These are phyloP conservation scores for Sebastes goodei DNA, from an alignment of 2,797 vertebrate genomes.

Conservation along the genomic window DNA sequence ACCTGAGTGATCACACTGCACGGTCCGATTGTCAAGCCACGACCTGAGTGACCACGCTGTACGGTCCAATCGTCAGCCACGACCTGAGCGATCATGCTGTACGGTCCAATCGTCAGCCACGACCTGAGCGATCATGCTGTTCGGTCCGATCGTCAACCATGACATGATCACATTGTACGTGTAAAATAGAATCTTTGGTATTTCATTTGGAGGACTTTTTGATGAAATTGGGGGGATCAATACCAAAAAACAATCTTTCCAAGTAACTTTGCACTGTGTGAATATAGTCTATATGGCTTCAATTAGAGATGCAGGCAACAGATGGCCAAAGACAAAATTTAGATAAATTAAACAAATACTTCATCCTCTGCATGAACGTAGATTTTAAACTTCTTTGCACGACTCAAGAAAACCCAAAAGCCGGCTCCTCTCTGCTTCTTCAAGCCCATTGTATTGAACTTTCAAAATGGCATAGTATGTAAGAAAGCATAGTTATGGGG, in stretches of 20 bases:
- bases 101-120: too few species aligned
- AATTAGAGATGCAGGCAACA: not conserved
- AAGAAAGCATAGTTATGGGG: not conserved
- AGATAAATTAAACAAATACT: not conserved
- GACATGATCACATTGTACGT: too few species aligned
- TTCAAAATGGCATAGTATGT: not conserved
- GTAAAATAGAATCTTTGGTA: too few species aligned
- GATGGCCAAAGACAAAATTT: not conserved
- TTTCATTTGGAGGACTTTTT: too few species aligned
- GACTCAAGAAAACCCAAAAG: not conserved
- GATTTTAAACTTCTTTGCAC: not conserved
- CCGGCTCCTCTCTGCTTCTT: not conserved
- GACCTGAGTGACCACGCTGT: rapidly evolving
- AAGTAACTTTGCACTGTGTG: not conserved
- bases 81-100: too few species aligned
- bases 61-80: too few species aligned
- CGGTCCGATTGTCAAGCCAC: too few species aligned
- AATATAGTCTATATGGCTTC: not conserved
- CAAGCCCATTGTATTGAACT: not conserved
- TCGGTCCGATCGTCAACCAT: too few species aligned
- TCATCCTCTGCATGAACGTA: not conserved
- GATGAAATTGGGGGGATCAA: too few species aligned
- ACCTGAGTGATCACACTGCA: too few species aligned
- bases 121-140: too few species aligned
- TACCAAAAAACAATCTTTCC: too few species aligned